phyloP scores from a whole-genome alignment of 2,888 invertebrate species.

The Acleris sparsana region DNA sequence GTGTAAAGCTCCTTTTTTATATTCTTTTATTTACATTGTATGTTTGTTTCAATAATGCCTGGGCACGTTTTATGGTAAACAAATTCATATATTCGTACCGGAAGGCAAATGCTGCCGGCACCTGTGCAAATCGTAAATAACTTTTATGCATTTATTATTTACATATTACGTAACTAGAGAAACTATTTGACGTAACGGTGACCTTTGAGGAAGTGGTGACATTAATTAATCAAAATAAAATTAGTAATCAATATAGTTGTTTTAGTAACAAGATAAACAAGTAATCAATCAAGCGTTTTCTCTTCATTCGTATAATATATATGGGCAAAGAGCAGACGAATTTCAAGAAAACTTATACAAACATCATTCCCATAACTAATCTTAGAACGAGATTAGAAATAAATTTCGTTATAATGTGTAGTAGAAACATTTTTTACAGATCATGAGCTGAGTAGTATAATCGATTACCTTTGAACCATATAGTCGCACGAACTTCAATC shows the following conservation, averaged over 20 bases:
- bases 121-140: slow-evolving; percentile 55
- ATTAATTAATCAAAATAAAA: slow-evolving; percentile 4
- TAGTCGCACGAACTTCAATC: slow-evolving; percentile 48
- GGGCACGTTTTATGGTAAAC: slow-evolving; percentile 38
- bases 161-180: slow-evolving; percentile 46
- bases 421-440: slow-evolving; percentile 20
- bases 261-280: no score
- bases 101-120: slow-evolving; percentile 46
- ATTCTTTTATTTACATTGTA: slow-evolving; percentile 6
- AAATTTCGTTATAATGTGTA: slow-evolving; percentile 16
- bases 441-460: slow-evolving; percentile 42
- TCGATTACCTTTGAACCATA: slow-evolving; percentile 52
- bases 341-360: background rate
- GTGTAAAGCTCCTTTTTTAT: background rate
- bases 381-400: slow-evolving; percentile 6
- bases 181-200: slow-evolving; percentile 38
- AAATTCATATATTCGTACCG: slow-evolving; percentile 55
- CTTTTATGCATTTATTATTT: slow-evolving; percentile 54
- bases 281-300: no score
- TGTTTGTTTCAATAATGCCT: slow-evolving; percentile 23
- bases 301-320: background rate
- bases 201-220: slow-evolving; percentile 25
- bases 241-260: background rate
- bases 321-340: background rate
- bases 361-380: background rate